Conservation (phyloP, 2,888 invertebrate species). For the Stenodema calcarata region DNA sequence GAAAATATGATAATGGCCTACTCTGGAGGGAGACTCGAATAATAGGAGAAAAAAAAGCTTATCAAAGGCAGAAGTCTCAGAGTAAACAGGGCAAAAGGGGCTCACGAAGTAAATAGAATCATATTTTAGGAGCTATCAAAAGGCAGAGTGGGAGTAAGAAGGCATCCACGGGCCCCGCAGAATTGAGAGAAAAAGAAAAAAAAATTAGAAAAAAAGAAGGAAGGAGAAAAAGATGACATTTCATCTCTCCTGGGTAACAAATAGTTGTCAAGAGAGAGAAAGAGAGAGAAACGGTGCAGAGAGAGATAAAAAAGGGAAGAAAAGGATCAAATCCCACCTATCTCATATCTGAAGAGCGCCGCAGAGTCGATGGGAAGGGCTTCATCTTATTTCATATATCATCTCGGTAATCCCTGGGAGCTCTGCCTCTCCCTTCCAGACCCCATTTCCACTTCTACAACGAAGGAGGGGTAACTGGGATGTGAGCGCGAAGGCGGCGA, state of each 20-base stretch:
- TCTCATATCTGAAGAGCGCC: conserved; percentile 18
- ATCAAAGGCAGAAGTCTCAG: neutral
- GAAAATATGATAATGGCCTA: neutral
- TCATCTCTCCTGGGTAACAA: conserved; percentile 37
- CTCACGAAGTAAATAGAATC: conserved; percentile 26
- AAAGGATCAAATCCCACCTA: conserved; percentile 38
- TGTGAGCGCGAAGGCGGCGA: neutral
- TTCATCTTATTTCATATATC: conserved; percentile 42
- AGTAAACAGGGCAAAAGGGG: neutral
- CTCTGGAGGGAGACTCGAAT: neutral
- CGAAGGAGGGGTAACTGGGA: neutral
- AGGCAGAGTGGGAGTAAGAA: neutral
- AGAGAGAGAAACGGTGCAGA: neutral
- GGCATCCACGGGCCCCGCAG: neutral
- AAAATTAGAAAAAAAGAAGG: neutral
- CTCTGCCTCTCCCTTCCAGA: neutral
- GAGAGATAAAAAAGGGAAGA: neutral
- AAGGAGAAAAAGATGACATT: conserved; percentile 7
- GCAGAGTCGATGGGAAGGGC: neutral
- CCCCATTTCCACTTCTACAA: neutral
- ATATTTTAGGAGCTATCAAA: conserved; percentile 38
- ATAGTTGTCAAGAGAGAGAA: conserved; percentile 23
- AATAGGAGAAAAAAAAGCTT: neutral
- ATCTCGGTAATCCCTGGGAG: conserved; percentile 28
- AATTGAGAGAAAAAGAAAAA: neutral